Conservation (phyloP, 2,888 invertebrate species). For the Dryobota labecula region DNA sequence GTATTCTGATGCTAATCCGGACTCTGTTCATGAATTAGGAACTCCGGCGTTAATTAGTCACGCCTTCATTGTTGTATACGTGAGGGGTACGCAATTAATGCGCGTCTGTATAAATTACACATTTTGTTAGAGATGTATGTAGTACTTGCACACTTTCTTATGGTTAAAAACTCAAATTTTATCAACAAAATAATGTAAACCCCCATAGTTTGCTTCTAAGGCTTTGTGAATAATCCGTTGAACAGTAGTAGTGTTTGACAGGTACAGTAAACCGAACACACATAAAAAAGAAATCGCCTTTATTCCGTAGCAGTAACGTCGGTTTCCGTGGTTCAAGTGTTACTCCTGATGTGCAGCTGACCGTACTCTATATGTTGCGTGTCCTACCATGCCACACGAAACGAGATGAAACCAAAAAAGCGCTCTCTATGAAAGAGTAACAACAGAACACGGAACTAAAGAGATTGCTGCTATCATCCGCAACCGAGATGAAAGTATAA, state of each 20-base stretch:
- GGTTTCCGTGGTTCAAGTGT: background rate
- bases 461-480: constrained; percentile 2
- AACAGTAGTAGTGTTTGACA: background rate
- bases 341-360: background rate
- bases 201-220: background rate
- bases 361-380: background rate
- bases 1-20: constrained; percentile 36
- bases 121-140: constrained; percentile 21
- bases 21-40: constrained; percentile 44
- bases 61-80: constrained; percentile 35
- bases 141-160: background rate
- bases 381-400: background rate
- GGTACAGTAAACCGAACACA: background rate
- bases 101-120: constrained; percentile 36
- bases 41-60: constrained; percentile 41
- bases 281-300: background rate
- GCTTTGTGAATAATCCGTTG: constrained; percentile 4
- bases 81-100: constrained; percentile 26
- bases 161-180: too few relatives aligned
- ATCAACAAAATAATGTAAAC: too few relatives aligned
- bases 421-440: background rate
- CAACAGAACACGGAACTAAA: background rate
- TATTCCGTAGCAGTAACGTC: background rate
- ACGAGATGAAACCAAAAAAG: constrained; percentile 15
- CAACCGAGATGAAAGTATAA: constrained; percentile 2